phyloP scores from a whole-genome alignment of 2,113 vertebrate species.

The Amphiprion ocellaris region DNA sequence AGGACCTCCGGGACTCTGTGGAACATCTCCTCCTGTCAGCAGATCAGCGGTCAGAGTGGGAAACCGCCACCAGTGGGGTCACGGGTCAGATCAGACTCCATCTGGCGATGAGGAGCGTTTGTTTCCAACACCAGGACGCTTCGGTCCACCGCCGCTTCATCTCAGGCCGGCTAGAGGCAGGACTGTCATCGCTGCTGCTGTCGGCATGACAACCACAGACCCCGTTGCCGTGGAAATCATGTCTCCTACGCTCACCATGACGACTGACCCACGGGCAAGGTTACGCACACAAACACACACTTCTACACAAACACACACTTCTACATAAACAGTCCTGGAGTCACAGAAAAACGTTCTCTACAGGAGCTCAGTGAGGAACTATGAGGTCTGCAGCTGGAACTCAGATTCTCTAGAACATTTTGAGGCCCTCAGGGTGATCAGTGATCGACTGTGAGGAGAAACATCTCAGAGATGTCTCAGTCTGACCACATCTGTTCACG shows the following conservation, averaged over 20 bases:
- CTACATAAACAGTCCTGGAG: background rate
- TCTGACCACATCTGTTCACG: slow-evolving; percentile 4
- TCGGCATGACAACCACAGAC: slow-evolving; percentile 47
- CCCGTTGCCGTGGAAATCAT: slow-evolving; percentile 44
- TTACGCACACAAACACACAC: slow-evolving; percentile 22
- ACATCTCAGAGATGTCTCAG: background rate
- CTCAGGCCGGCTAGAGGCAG: slow-evolving; percentile 9
- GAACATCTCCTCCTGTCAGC: no score
- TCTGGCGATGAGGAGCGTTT: no score
- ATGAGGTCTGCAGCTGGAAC: no score
- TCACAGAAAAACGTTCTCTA: background rate
- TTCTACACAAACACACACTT: background rate
- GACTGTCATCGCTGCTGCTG: slow-evolving; percentile 17
- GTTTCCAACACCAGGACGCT: no score
- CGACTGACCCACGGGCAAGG: slow-evolving; percentile 56
- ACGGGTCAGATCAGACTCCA: no score
- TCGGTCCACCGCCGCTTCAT: slow-evolving; percentile 4
- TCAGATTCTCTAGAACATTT: no score
- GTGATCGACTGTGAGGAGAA: background rate
- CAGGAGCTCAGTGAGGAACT: no score
- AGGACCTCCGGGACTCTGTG: no score
- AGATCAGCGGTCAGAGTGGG: no score
- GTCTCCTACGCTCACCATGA: slow-evolving; percentile 38
- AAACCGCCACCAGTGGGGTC: no score
- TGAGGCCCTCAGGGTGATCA: background rate